Conservation (phyloP, 2,113 vertebrate species). For the Riparia riparia region DNA sequence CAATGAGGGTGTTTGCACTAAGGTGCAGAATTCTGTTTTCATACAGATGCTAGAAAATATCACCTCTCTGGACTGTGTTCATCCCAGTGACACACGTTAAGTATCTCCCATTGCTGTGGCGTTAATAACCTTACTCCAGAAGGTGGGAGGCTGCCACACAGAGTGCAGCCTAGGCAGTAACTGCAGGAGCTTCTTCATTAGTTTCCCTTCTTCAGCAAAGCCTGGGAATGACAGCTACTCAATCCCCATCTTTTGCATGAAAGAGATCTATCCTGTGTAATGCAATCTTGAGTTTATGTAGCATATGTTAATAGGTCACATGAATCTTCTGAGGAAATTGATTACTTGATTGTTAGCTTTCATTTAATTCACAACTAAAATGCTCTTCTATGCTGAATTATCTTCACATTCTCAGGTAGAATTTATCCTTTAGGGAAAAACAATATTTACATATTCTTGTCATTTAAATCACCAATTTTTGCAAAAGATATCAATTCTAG, state of each 20-base stretch:
- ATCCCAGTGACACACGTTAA: fast-evolving
- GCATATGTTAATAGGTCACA: background rate
- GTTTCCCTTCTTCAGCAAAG: background rate
- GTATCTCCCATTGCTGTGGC: background rate
- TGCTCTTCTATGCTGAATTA: background rate
- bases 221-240: background rate
- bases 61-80: background rate
- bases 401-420: background rate
- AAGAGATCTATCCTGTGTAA: background rate
- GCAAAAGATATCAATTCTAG: background rate
- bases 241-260: background rate
- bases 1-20: background rate
- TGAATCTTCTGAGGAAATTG: background rate
- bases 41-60: background rate
- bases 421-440: background rate
- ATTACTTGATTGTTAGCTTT: background rate
- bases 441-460: background rate
- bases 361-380: background rate
- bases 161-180: background rate
- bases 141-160: background rate
- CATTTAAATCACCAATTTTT: background rate
- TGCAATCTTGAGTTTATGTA: background rate
- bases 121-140: background rate
- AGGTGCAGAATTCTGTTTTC: background rate
- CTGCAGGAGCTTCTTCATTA: background rate